Conservation (phyloP, 2,797 vertebrate species). For the Pseudochromis fuscus region DNA sequence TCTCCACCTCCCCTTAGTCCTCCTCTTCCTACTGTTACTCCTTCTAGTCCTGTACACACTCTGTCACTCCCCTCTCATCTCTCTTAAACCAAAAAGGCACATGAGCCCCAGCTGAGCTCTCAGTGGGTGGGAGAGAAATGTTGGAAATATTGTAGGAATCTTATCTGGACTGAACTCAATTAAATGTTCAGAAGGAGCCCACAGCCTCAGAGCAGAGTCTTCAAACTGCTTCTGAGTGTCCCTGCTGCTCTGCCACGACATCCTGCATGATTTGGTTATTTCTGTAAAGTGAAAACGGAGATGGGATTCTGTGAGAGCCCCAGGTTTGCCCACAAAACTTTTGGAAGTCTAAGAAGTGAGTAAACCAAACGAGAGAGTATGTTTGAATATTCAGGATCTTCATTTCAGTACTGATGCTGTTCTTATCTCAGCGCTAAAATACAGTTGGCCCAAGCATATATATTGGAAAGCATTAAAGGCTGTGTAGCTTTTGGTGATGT, state of each 20-base stretch:
- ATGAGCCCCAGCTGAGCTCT: constrained; percentile 36
- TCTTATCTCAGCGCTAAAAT: background rate
- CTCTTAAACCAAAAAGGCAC: constrained; percentile 29
- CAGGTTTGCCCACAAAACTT: background rate
- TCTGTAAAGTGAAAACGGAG: constrained; percentile 3
- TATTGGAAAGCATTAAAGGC: background rate
- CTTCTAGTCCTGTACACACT: constrained; percentile 5
- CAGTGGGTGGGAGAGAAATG: constrained; percentile 25
- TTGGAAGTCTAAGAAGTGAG: background rate
- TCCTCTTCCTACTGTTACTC: background rate
- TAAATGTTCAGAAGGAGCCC: constrained; percentile 45
- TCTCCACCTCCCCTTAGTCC: constrained; percentile 16
- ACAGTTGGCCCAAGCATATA: background rate
- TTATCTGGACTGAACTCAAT: constrained; percentile 44
- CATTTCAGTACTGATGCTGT: background rate
- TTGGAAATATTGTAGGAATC: constrained; percentile 18
- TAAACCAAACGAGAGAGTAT: background rate
- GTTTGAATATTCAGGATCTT: background rate
- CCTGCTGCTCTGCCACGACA: constrained; percentile 24
- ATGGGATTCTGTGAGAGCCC: background rate
- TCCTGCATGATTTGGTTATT: constrained; percentile 20
- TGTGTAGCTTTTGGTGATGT: constrained; percentile 15
- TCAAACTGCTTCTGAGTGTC: constrained; percentile 25
- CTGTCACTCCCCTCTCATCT: constrained; percentile 29
- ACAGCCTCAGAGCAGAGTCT: constrained; percentile 20